These are phyloP conservation scores for Heteractis magnifica DNA, from an alignment of 92 coral and sea anemone species.

Conservation along the genomic window DNA sequence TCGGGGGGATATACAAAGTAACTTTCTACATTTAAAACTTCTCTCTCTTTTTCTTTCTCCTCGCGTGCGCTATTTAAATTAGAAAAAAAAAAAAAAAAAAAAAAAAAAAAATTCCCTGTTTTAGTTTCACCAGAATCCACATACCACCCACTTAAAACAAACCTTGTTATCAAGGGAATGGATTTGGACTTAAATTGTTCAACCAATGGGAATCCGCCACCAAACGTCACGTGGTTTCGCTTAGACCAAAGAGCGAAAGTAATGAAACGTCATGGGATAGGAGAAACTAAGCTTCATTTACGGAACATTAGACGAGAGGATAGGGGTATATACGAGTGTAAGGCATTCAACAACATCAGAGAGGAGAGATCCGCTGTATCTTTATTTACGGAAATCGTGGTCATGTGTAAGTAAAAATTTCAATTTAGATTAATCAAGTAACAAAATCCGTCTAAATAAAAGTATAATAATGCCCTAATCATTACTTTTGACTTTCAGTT, in stretches of 20 bases:
- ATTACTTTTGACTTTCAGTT: no score
- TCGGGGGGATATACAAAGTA: no score
- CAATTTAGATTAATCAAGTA: no score
- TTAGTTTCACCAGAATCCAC: constrained; percentile 9
- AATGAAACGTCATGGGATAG: neutral
- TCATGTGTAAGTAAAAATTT: neutral
- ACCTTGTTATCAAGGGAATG: neutral
- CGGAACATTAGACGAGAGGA: neutral
- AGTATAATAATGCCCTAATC: no score
- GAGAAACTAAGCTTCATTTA: neutral
- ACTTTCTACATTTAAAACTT: neutral
- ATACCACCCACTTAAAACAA: neutral
- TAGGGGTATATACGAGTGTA: neutral
- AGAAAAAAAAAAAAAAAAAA: neutral
- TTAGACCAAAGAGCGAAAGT: neutral
- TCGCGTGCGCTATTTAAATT: neutral
- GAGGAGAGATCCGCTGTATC: neutral
- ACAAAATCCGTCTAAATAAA: no score
- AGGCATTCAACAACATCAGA: neutral
- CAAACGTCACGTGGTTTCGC: constrained; percentile 19
- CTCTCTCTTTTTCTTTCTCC: neutral
- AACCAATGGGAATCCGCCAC: constrained; percentile 17
- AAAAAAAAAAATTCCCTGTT: neutral
- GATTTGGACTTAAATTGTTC: constrained; percentile 16
- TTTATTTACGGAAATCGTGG: neutral